phyloP scores from a whole-genome alignment of 1,140 invertebrate species.

The Lysiphlebus fabarum region DNA sequence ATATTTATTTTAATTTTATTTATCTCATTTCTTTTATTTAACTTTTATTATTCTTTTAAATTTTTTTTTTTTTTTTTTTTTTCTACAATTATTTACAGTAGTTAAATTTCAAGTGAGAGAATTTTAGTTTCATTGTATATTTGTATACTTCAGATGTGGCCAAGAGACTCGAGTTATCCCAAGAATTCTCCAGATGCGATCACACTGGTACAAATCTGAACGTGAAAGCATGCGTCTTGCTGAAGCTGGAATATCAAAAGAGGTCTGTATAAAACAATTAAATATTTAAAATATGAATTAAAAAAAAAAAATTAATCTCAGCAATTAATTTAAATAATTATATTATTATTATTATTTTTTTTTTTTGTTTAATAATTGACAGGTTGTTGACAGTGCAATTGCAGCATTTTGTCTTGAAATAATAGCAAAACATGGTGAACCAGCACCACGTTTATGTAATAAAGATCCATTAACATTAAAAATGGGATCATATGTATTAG shows the following conservation, averaged over 20 bases:
- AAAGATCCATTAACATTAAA: conserved; percentile 98
- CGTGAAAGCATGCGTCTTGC: conserved; percentile 83
- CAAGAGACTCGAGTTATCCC: conserved; percentile 98
- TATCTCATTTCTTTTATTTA: too few relatives aligned
- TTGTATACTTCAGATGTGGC: conserved; percentile 72
- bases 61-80: too few relatives aligned
- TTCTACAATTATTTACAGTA: too few relatives aligned
- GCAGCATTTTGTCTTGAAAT: conserved; percentile 95
- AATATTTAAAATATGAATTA: neutral
- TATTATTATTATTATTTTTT: conserved; percentile 24
- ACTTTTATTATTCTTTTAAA: too few relatives aligned
- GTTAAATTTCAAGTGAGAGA: too few relatives aligned
- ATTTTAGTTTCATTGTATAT: neutral
- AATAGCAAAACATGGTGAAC: conserved; percentile 92
- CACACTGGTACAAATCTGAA: conserved; percentile 89
- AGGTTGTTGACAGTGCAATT: conserved; percentile 91
- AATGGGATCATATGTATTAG: conserved; percentile 82
- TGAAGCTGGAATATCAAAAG: conserved; percentile 91
- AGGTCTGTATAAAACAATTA: conserved; percentile 55
- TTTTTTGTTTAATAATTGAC: conserved; percentile 71
- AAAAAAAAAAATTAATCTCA: neutral
- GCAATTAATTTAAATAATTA: neutral
- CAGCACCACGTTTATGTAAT: conserved; percentile 90
- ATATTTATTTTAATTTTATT: too few relatives aligned
- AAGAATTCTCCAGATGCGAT: conserved; percentile 84